These are phyloP conservation scores for Nipponia nippon DNA, from an alignment of 2,113 vertebrate genomes.

Conservation along the genomic window DNA sequence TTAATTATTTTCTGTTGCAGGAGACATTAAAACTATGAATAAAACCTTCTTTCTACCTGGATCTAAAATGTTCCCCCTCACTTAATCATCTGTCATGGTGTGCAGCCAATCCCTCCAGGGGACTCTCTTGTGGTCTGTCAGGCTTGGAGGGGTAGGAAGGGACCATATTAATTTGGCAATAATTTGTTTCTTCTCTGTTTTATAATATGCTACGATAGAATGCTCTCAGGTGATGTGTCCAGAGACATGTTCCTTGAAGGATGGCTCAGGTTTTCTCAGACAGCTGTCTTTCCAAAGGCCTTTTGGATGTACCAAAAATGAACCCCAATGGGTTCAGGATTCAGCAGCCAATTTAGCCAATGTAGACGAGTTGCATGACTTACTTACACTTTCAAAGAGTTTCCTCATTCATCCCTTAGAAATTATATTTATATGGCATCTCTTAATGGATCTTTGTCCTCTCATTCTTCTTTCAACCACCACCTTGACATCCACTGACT, in stretches of 20 bases:
- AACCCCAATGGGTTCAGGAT: not conserved
- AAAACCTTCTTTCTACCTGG: not conserved
- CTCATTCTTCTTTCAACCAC: not conserved
- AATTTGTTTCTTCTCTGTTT: not conserved
- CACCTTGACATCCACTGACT: not conserved
- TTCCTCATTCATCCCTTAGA: not conserved
- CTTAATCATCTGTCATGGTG: not conserved
- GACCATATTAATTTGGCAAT: not conserved
- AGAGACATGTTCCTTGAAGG: not conserved
- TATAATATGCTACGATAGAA: not conserved
- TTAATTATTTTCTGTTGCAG: not conserved
- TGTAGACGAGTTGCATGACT: not conserved
- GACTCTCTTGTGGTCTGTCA: not conserved
- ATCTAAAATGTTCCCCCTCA: not conserved
- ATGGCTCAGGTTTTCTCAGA: not conserved
- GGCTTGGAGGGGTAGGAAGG: not conserved
- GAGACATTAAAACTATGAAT: not conserved
- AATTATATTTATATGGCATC: not conserved
- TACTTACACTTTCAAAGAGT: not conserved
- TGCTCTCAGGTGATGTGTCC: not conserved
- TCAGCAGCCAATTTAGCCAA: not conserved
- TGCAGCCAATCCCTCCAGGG: not conserved
- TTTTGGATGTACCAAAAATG: not conserved
- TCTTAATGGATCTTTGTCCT: not conserved
- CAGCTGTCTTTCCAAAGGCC: not conserved